A percentile compares a stretch with the other conserved stretches of the same genome.
Evolutionary conservation across 92 coral and sea anemone genomes (phyloP).

Genomic region (Palythoa heliodiscus): DNA sequence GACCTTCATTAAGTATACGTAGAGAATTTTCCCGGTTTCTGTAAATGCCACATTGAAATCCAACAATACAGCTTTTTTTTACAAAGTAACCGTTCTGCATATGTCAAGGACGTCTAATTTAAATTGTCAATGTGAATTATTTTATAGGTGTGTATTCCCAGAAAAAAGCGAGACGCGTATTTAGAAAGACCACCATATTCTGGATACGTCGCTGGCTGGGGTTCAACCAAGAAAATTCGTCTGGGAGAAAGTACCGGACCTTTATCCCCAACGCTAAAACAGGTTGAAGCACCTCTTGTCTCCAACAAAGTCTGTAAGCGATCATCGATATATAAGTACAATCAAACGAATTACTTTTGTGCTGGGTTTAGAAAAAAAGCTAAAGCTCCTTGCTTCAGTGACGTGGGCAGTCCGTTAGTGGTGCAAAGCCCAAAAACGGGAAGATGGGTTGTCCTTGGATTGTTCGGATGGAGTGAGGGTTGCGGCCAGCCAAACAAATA

Average conservation of each 20-base stretch:
- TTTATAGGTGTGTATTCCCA: constrained; percentile 77
- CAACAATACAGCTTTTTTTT: too few species aligned
- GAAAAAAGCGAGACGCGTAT: constrained; percentile 66
- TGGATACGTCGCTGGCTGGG: constrained; percentile 92
- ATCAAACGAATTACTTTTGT: constrained; percentile 63
- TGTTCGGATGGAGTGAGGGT: constrained; percentile 92
- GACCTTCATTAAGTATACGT: too few species aligned
- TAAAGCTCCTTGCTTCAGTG: constrained; percentile 80
- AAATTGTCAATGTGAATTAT: background rate
- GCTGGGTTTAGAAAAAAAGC: constrained; percentile 81
- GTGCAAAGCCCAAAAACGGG: constrained; percentile 83
- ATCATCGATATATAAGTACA: constrained; percentile 70
- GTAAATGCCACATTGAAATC: too few species aligned
- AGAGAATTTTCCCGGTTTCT: too few species aligned
- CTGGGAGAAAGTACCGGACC: constrained; percentile 72
- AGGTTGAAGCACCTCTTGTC: constrained; percentile 79
- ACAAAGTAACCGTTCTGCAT: too few species aligned
- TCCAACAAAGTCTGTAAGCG: constrained; percentile 73
- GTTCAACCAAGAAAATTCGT: constrained; percentile 67
- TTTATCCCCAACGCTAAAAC: constrained; percentile 66
- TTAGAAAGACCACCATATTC: constrained; percentile 72
- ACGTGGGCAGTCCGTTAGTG: constrained; percentile 85
- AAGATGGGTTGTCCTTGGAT: constrained; percentile 86
- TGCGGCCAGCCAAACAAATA: constrained; percentile 83
- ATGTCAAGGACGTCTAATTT: too few species aligned